Evolutionary conservation across 2,888 invertebrate species (phyloP).

Genomic region (Drosophila algonquin): DNA sequence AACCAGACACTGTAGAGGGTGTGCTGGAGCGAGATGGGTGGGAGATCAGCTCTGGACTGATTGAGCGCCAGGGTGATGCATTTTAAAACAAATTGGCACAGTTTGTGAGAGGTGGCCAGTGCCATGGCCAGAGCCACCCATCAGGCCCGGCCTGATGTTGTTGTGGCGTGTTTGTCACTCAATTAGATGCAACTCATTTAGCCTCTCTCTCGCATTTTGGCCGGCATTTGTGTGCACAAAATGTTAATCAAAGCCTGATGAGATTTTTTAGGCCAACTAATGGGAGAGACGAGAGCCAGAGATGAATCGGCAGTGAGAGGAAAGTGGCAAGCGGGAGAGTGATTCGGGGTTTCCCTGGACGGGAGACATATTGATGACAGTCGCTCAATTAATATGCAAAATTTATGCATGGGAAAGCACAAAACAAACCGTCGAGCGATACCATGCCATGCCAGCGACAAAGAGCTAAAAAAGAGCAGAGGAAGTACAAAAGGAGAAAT

Average conservation of each 20-base stretch:
- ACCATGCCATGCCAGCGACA: slow-evolving; percentile 31
- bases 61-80: slow-evolving; percentile 69
- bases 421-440: slow-evolving; percentile 58
- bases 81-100: slow-evolving; percentile 80
- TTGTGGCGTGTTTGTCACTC: slow-evolving; percentile 69
- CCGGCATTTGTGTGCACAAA: slow-evolving; percentile 67
- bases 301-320: not conserved
- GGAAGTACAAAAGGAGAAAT: not conserved
- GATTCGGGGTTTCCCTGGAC: not conserved
- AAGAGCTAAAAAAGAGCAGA: slow-evolving; percentile 39
- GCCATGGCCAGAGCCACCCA: slow-evolving; percentile 7
- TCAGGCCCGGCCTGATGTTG: slow-evolving; percentile 8
- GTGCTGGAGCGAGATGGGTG: slow-evolving; percentile 1
- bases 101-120: slow-evolving; percentile 61
- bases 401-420: slow-evolving; percentile 78
- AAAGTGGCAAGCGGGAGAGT: not conserved
- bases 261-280: slow-evolving; percentile 70
- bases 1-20: slow-evolving; percentile 2
- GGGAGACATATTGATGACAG: slow-evolving; percentile 47
- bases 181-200: slow-evolving; percentile 77
- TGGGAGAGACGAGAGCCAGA: slow-evolving; percentile 31
- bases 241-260: slow-evolving; percentile 77
- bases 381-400: slow-evolving; percentile 78
- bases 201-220: slow-evolving; percentile 46
- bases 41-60: slow-evolving; percentile 39